These are phyloP conservation scores for Habroteleia sp. DNA, from an alignment of 2,888 invertebrate species.

Conservation along the genomic window DNA sequence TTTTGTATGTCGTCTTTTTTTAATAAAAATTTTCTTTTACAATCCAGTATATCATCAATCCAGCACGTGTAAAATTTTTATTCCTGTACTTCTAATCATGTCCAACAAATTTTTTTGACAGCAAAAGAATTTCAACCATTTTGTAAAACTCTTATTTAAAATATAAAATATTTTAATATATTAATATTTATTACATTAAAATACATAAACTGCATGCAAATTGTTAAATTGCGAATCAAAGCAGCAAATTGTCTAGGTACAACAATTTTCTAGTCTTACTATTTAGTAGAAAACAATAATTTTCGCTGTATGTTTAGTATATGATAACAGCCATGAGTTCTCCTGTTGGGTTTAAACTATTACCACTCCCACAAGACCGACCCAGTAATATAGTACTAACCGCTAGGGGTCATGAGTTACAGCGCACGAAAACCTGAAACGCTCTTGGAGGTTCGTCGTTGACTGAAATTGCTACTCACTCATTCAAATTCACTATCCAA, in stretches of 20 bases:
- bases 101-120: too few species aligned
- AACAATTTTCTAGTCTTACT: slow-evolving; percentile 53
- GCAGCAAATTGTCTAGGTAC: background rate
- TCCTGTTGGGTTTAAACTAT: slow-evolving; percentile 66
- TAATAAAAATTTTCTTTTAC: too few species aligned
- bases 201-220: too few species aligned
- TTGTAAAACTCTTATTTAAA: too few species aligned
- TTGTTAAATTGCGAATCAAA: slow-evolving; percentile 2
- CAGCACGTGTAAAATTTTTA: too few species aligned
- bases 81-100: too few species aligned
- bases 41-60: too few species aligned
- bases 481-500: slow-evolving; percentile 59
- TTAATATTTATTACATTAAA: too few species aligned
- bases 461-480: slow-evolving; percentile 56
- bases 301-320: slow-evolving; percentile 53
- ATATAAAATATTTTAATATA: too few species aligned
- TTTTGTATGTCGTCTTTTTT: too few species aligned
- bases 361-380: slow-evolving; percentile 62
- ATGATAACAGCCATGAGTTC: slow-evolving; percentile 62
- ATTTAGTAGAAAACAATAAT: slow-evolving; percentile 51
- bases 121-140: too few species aligned
- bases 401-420: slow-evolving; percentile 62
- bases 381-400: slow-evolving; percentile 63
- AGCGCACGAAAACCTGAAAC: slow-evolving; percentile 52
- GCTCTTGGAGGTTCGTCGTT: slow-evolving; percentile 45